Evolutionary conservation across 2,797 vertebrate genomes (phyloP).

Genomic region (Rhodeus uyekii): DNA sequence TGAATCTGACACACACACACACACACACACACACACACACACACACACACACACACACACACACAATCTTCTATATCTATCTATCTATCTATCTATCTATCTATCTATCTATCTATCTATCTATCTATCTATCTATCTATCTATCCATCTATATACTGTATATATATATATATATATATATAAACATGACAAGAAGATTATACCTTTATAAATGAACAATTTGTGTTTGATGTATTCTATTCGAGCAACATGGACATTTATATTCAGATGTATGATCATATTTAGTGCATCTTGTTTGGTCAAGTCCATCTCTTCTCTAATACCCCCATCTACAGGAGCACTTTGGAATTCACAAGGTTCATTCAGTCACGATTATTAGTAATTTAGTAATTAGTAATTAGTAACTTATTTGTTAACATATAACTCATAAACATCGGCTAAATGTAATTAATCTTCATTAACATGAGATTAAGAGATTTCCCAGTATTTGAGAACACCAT

Average conservation of each 20-base stretch:
- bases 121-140: no score
- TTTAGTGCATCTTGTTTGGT: neutral
- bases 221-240: neutral
- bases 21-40: no score
- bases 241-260: neutral
- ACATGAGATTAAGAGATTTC: neutral
- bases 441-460: neutral
- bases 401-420: neutral
- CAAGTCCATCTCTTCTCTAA: neutral
- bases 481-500: neutral
- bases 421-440: neutral
- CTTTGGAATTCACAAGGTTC: neutral
- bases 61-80: no score
- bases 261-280: neutral
- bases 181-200: no score
- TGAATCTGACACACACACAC: no score
- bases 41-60: no score
- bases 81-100: no score
- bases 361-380: no score
- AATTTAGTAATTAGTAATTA: no score
- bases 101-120: no score
- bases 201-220: neutral
- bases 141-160: no score
- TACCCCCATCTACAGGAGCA: constrained; percentile 23
- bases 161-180: no score